These are phyloP conservation scores for Budorcas taxicolor DNA, from an alignment of 2,113 vertebrate species.

Conservation along the genomic window DNA sequence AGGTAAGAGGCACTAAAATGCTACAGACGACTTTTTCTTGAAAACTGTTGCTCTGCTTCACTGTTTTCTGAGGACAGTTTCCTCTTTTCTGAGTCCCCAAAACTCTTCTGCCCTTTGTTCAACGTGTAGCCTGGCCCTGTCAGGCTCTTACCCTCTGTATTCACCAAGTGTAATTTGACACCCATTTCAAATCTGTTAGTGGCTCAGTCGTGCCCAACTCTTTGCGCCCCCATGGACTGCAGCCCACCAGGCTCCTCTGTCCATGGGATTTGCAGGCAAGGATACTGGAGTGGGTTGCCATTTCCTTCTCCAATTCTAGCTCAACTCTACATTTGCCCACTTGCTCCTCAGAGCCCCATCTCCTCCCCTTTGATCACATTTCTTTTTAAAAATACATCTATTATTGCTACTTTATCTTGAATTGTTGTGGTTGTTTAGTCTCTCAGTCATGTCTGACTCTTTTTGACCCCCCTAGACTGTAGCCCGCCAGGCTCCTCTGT, in stretches of 20 bases:
- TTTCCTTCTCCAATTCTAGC: not conserved
- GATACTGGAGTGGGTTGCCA: not conserved
- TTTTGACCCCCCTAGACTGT: not conserved
- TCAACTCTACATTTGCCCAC: not conserved
- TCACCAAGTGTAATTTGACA: not conserved
- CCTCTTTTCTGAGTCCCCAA: not conserved
- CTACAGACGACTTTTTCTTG: not conserved
- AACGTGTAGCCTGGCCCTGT: not conserved
- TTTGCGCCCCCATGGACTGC: not conserved
- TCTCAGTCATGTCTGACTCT: not conserved
- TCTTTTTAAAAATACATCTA: not conserved
- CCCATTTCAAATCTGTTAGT: not conserved
- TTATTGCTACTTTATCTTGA: not conserved
- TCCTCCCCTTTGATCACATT: not conserved
- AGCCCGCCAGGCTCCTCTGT: not conserved
- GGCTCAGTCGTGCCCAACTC: not conserved
- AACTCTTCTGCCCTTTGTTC: not conserved
- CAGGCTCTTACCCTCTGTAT: not conserved
- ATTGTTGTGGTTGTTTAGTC: not conserved
- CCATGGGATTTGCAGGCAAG: not conserved
- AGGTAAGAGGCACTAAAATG: not conserved
- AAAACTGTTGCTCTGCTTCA: not conserved
- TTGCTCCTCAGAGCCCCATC: not conserved
- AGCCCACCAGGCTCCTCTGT: not conserved
- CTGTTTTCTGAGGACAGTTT: not conserved